Base-by-base conservation (phyloP, 2,113 vertebrate species). In the Elephantulus edwardii region DNA sequence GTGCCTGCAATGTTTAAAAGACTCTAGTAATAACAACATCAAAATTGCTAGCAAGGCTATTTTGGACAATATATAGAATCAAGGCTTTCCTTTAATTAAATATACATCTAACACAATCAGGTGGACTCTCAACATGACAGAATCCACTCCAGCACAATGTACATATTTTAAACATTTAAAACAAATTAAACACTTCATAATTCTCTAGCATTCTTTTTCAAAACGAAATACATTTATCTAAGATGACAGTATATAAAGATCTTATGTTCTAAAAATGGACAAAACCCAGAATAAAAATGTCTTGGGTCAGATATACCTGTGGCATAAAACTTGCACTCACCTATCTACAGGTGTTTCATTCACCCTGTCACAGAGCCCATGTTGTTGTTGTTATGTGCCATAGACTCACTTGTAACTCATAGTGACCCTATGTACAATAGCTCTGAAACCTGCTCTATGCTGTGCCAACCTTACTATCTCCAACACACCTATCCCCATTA, bases 171-270 rank as follows among this genome's bases (percentile, higher is more conserved):
- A 96, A 58, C 17, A 22, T 50, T 68, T 71, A 44, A 95, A 93
- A 46, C n/a, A n/a, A n/a, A n/a, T n/a, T n/a, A n/a, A 28, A 78
- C 75, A 95, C 81, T 74, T 94, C 92, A 91, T 70, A 83, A 38
- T 81, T 95, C 95, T 76, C 96, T 50, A 81, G 38, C n/a, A 50
- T 92, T 83, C 88, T 88, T 90, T 80, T 91, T 95, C 83, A 96
- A 94, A 96, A 91, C 56, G 0, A 66, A 48, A n/a, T 26, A 71
- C 56, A 33, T 30, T 56, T 85, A 85, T 86, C 80, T 78, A 88
- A 83, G 66, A n/a, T 52, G 72, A 91, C 26, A 56, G 2, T 7
- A 12, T 33, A 44, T 81, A 75, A 89, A 70, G 72, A 52, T 38
- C 78, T 91, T 30, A 68, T 58, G 22, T 81, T 84, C 54, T 87